Percentiles rank a stretch among this genome's conserved stretches.
These are phyloP conservation scores for Panopea generosa DNA, from an alignment of 2,888 invertebrate genomes.

Conservation along the genomic window DNA sequence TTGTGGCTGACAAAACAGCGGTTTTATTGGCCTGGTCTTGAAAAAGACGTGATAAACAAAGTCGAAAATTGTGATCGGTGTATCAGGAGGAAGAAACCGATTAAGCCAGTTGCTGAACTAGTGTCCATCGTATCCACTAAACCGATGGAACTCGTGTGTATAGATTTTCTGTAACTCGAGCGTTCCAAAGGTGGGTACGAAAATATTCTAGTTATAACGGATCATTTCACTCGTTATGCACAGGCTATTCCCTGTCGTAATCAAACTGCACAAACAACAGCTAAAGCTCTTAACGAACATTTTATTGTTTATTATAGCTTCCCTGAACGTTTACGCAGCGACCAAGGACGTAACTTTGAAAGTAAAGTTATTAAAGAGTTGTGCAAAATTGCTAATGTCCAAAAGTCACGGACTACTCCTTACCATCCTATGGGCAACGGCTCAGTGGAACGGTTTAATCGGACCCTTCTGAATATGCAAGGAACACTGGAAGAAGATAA, in stretches of 20 bases:
- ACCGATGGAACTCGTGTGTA: constrained; percentile 48
- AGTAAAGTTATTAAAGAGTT: constrained; percentile 28
- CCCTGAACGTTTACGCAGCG: constrained; percentile 1
- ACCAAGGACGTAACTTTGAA: constrained; percentile 1
- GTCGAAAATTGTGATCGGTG: background rate
- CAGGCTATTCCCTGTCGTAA: too few relatives aligned
- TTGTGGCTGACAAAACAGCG: constrained; percentile 26
- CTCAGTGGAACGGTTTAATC: background rate
- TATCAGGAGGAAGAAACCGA: background rate
- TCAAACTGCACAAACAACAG: too few relatives aligned
- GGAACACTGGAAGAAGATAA: too few relatives aligned
- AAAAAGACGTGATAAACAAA: background rate
- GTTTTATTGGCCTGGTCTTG: constrained; percentile 14
- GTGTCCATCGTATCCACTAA: constrained; percentile 16
- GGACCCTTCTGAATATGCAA: too few relatives aligned
- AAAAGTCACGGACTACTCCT: too few relatives aligned
- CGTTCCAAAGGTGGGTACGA: constrained; percentile 17
- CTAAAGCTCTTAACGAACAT: background rate
- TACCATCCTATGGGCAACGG: background rate
- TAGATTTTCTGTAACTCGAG: constrained; percentile 44
- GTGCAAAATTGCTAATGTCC: too few relatives aligned
- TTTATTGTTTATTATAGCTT: background rate
- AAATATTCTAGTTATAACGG: constrained; percentile 16
- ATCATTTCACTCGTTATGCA: constrained; percentile 13
- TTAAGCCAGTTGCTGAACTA: constrained; percentile 15